phyloP scores from a whole-genome alignment of 1,140 invertebrate species.

The Diorhabda carinulata region DNA sequence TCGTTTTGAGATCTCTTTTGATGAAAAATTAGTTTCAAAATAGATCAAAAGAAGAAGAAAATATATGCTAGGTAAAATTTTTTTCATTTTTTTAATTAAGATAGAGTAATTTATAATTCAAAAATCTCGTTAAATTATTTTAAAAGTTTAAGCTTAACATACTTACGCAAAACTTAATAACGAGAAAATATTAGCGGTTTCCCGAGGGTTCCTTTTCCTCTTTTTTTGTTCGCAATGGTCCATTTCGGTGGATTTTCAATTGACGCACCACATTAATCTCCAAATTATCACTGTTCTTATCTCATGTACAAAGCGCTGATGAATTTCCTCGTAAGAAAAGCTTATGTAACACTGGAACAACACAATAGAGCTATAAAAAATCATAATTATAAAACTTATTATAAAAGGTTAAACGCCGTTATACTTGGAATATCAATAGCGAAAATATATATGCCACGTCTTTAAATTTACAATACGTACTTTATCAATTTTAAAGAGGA shows the following conservation, averaged over 20 bases:
- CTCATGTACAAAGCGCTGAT: not conserved
- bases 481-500: slow-evolving; percentile 1
- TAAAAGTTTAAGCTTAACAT: not conserved
- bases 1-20: too few species aligned
- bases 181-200: slow-evolving; percentile 27
- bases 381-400: not conserved
- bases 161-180: slow-evolving; percentile 30
- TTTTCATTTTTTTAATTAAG: too few species aligned
- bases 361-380: slow-evolving; percentile 3
- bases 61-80: too few species aligned
- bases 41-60: too few species aligned
- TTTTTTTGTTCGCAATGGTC: slow-evolving; percentile 22
- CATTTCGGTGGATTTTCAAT: slow-evolving; percentile 11
- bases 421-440: slow-evolving; percentile 5
- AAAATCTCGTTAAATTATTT: too few species aligned
- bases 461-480: not conserved
- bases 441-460: not conserved
- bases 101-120: too few species aligned
- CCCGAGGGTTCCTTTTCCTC: slow-evolving; percentile 26
- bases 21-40: too few species aligned
- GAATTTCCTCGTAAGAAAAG: not conserved
- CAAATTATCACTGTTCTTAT: not conserved
- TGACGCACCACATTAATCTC: not conserved
- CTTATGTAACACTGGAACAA: not conserved
- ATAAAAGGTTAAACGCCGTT: not conserved